These are phyloP conservation scores for Galerucella nymphaeae DNA, from an alignment of 2,888 invertebrate species.

Conservation along the genomic window DNA sequence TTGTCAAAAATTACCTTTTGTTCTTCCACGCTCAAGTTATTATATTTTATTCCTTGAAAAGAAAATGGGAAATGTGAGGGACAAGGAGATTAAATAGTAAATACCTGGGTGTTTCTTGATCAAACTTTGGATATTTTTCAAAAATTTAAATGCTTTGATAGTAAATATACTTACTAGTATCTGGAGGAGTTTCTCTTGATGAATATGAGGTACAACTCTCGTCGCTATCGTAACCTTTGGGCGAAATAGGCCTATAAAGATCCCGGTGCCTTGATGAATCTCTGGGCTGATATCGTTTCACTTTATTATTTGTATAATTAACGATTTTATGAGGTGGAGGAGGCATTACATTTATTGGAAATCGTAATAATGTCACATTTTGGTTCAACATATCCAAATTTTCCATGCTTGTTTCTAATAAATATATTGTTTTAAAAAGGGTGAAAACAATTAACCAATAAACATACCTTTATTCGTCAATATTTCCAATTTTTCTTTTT, in stretches of 20 bases:
- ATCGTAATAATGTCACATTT: conserved; percentile 38
- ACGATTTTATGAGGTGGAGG: conserved; percentile 47
- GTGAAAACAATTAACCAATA: background rate
- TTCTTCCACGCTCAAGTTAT: conserved; percentile 44
- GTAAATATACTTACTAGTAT: conserved; percentile 36
- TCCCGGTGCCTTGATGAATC: conserved; percentile 38
- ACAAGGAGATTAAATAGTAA: background rate
- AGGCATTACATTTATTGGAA: conserved; percentile 46
- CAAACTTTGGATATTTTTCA: no score
- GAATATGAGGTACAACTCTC: conserved; percentile 45
- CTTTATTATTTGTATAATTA: conserved; percentile 38
- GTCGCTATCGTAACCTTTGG: conserved; percentile 48
- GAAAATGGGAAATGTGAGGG: conserved; percentile 16
- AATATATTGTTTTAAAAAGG: background rate
- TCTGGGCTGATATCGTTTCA: conserved; percentile 43
- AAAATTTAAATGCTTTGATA: no score
- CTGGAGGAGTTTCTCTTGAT: conserved; percentile 40
- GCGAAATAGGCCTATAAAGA: conserved; percentile 46
- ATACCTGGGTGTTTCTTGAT: no score
- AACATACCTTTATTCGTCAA: conserved; percentile 41
- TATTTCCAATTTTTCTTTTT: conserved; percentile 42
- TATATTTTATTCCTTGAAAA: conserved; percentile 48
- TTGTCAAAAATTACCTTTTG: conserved; percentile 50
- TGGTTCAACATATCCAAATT: conserved; percentile 40
- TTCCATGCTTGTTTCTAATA: conserved; percentile 39